Base-by-base conservation (phyloP, 1,140 invertebrate species). In the Anastrepha ludens region DNA sequence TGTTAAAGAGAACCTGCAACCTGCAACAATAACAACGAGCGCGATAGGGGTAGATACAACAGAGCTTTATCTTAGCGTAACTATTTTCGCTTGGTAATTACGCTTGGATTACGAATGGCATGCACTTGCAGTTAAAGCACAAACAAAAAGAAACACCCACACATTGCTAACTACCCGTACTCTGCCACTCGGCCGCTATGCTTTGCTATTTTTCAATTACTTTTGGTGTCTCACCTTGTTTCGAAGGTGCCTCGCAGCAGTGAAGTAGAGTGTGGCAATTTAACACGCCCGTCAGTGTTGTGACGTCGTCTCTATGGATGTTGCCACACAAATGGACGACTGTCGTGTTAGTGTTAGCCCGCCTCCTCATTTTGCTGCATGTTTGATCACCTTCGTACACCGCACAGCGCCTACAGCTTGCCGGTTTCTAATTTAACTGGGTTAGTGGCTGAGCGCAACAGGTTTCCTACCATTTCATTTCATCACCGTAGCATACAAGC, bases 201-300 rank as follows among this genome's bases (percentile, higher is more conserved):
- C 47, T 55, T 55, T 50, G 44, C 74, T 55, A 81, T 55, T 81
- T 81, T 81, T 81, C 74, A 81, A 81, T 81, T 81, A 81, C 74
- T 81, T 20, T 50, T 9, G 17, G n/a, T 4, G 47, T 47, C 20
- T 58, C 41, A 39, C 6, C n/a, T 17, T 74, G 17, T 62, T 8
- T 4, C 64, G 47, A 17, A n/a, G 17, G 2, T n/a, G 47, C 74
- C 47, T 58, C 44, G 74, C 17, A 55, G 47, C 20, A 29, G 67
- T n/a, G 41, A 15, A 8, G 2, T 1, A 6, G 64, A 7, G 20
- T 44, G 44, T 74, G 67, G 47, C 44, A 81, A 81, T 44, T 81
- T 81, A 81, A 29, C 74, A 81, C 74, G 44, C 44, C n/a, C 44
- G 74, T n/a, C n/a, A 41, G 47, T 55, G 47, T 55, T 50, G 20